Percentiles rank a stretch among this genome's conserved stretches.
These are phyloP conservation scores for Manacus vitellinus DNA, from an alignment of 2,113 vertebrate species.

Conservation along the genomic window DNA sequence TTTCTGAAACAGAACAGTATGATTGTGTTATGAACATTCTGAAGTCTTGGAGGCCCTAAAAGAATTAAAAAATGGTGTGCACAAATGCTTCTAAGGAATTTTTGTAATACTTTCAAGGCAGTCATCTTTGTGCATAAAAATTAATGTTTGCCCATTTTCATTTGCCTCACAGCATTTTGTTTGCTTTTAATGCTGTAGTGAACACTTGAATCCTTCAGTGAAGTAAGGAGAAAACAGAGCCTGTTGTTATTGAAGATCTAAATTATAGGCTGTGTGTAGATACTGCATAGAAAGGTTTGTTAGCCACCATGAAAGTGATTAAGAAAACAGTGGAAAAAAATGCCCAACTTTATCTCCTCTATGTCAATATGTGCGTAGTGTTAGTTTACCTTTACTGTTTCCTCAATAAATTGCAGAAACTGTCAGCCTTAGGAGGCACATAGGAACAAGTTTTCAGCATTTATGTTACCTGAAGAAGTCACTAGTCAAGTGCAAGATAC, in stretches of 20 bases:
- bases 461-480: not conserved
- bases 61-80: not conserved
- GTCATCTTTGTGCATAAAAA: not conserved
- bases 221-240: not conserved
- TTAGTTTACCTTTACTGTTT: not conserved
- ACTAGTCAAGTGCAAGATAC: not conserved
- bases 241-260: not conserved
- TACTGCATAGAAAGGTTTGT: not conserved
- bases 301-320: not conserved
- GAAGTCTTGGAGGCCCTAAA: not conserved
- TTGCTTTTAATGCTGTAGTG: not conserved
- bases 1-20: not conserved
- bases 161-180: not conserved
- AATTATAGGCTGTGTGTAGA: not conserved
- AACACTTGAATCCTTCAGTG: not conserved
- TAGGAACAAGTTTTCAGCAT: not conserved
- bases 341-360: not conserved
- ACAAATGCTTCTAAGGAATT: not conserved
- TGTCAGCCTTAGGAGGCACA: no score
- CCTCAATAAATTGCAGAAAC: not conserved
- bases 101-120: not conserved
- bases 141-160: not conserved
- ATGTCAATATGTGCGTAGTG: not conserved
- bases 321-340: not conserved
- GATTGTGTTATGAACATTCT: not conserved